phyloP scores from a whole-genome alignment of 1,140 invertebrate species.

The Anagrus nilaparvatae region DNA sequence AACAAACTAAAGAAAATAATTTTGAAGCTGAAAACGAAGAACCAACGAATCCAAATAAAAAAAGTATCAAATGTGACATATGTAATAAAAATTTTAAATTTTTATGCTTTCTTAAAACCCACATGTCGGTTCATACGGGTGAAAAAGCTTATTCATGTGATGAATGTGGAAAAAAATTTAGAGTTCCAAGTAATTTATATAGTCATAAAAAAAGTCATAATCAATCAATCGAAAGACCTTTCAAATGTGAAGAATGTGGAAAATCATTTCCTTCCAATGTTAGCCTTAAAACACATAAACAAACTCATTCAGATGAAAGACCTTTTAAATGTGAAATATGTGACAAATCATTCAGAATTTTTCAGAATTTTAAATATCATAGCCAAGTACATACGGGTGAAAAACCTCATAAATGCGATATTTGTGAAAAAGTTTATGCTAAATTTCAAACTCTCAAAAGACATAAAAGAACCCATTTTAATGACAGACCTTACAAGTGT shows the following conservation, averaged over 20 bases:
- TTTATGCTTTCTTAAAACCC: conserved; percentile 50
- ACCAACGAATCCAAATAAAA: too few relatives aligned
- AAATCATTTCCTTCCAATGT: conserved; percentile 36
- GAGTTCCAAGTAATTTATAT: conserved; percentile 55
- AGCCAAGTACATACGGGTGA: too few relatives aligned
- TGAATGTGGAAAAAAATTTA: conserved; percentile 57
- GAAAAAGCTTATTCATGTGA: conserved; percentile 60
- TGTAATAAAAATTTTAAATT: too few relatives aligned
- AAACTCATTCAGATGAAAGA: conserved; percentile 66
- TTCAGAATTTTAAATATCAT: too few relatives aligned
- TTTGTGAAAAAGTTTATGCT: too few relatives aligned
- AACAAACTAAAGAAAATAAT: too few relatives aligned
- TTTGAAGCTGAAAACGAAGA: too few relatives aligned
- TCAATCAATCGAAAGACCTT: conserved; percentile 39
- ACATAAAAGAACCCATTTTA: too few relatives aligned
- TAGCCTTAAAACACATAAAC: conserved; percentile 34
- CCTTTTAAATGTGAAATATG: conserved; percentile 72
- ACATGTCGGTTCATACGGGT: conserved; percentile 58
- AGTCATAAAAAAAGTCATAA: conserved; percentile 58
- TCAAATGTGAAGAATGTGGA: conserved; percentile 39
- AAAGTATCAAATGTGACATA: too few relatives aligned
- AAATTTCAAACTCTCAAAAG: too few relatives aligned
- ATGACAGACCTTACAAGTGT: too few relatives aligned
- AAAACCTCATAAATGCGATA: too few relatives aligned
- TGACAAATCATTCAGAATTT: conserved; percentile 46